Base-by-base conservation (phyloP, 2,888 invertebrate genomes). In the Sminthurinus aureus region DNA sequence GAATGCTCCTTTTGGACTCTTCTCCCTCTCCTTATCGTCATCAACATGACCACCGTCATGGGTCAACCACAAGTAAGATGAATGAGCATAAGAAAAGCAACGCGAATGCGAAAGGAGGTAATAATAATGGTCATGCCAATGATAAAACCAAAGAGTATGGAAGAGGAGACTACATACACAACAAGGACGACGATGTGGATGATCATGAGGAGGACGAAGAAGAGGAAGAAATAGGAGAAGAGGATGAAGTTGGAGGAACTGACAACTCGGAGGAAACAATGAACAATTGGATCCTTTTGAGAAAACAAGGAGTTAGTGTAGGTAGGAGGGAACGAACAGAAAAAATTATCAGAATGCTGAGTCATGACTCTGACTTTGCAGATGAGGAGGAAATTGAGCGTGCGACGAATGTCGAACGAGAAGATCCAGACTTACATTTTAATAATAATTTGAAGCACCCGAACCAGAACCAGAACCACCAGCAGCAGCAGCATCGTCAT, bases 251-350 rank as follows among this genome's bases (percentile, higher is more conserved):
- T 20, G 51, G 6, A 15, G 64, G 58, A 12, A 73, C 73, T n/a
- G 66, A 64, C n/a, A 50, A n/a, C 13, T 24, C 11, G 1, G 78
- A 38, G 64, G 80, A 80, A n/a, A 71, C 71, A n/a, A 52, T 80
- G 84, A 85, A 85, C 74, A 85, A 86, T 69, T 87, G 87, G 87
- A 85, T 86, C 38, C 80, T 82, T 51, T n/a, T 71, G 80, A 50
- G 71, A 51, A 80, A 80, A 26, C 71, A 80, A 80, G 71, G 73
- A 18, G 20, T 51, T 69, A 82, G 75, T 51, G 81, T 87, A 24
- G 86, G 88, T 0, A 26, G 88, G 20, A 83, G 85, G 76, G 86
- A 88, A 83, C 82, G 88, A 71, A 84, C 87, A 13, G 88, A 88
- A 51, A 86, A 86, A 81, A 86, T 88, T 81, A 86, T 84, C 58